A percentile compares a stretch with the other conserved stretches of the same genome.
phyloP scores from a whole-genome alignment of 2,888 invertebrate species.

The Xanthorhoe spadicearia region DNA sequence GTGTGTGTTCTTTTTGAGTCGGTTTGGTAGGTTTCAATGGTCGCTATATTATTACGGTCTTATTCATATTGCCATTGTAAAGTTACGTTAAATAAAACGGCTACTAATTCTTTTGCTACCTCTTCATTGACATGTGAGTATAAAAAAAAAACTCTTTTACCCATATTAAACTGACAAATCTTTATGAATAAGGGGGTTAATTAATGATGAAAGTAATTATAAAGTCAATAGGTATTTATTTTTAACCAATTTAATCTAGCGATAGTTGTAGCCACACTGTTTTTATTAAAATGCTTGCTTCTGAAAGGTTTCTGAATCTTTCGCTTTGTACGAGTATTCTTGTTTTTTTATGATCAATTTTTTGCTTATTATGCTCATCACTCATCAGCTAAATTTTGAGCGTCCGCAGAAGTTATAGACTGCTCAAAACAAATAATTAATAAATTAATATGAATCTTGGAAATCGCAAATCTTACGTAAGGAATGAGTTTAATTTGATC shows the following conservation, averaged over 20 bases:
- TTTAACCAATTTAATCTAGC: neutral
- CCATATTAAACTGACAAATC: too few relatives aligned
- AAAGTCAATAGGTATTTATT: neutral
- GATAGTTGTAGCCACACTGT: neutral
- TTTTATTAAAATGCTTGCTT: conserved; percentile 3
- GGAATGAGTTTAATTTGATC: too few relatives aligned
- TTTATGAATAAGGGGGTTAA: too few relatives aligned
- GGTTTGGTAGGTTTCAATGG: neutral
- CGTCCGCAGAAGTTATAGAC: neutral
- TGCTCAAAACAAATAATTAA: too few relatives aligned
- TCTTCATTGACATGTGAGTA: too few relatives aligned
- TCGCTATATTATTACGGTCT: neutral
- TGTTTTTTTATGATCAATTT: neutral
- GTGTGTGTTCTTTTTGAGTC: conserved; percentile 17
- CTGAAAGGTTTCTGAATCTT: neutral
- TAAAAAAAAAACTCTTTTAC: too few relatives aligned
- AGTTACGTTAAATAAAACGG: too few relatives aligned
- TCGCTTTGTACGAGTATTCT: neutral
- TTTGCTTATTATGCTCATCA: neutral
- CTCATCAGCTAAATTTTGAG: neutral
- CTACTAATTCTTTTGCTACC: too few relatives aligned
- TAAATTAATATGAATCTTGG: too few relatives aligned
- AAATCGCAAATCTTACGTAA: too few relatives aligned
- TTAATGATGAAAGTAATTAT: too few relatives aligned
- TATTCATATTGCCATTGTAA: neutral